Percentiles rank a stretch among this genome's conserved stretches.
Conservation (phyloP, 2,888 invertebrate genomes). For the Azorinus chamasolen region DNA sequence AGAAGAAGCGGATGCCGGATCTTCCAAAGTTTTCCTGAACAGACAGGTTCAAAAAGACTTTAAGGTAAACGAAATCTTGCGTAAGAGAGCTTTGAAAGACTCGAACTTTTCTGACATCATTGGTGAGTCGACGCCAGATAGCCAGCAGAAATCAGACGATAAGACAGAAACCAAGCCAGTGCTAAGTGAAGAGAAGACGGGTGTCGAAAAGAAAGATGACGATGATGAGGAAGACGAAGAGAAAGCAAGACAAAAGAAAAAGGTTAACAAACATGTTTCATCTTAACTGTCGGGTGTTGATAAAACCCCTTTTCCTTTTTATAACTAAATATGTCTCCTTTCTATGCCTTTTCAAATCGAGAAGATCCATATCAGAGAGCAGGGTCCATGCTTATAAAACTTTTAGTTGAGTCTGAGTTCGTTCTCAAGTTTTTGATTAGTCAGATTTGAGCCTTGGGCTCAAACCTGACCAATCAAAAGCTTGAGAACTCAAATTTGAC, state of each 20-base stretch:
- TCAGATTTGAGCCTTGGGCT: no score
- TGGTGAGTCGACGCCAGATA: slow-evolving; percentile 8
- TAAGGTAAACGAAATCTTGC: slow-evolving; percentile 55
- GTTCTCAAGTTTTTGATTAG: no score
- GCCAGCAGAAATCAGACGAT: not conserved
- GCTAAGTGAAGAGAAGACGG: not conserved
- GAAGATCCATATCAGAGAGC: no score
- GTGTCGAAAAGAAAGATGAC: slow-evolving; percentile 22
- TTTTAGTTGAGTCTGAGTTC: no score
- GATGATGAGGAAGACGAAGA: slow-evolving; percentile 39
- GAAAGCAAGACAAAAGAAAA: slow-evolving; percentile 31
- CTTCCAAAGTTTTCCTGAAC: slow-evolving; percentile 58
- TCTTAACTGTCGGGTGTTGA: not conserved
- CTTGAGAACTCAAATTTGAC: no score
- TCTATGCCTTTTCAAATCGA: no score
- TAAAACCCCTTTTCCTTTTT: no score
- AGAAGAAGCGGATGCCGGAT: slow-evolving; percentile 36
- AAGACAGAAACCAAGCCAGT: no score
- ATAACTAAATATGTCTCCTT: no score
- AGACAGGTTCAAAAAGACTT: slow-evolving; percentile 48
- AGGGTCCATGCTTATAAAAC: no score
- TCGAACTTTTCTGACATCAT: slow-evolving; percentile 13
- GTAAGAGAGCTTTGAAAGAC: slow-evolving; percentile 39
- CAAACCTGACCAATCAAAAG: no score
- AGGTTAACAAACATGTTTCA: not conserved